Evolutionary conservation across 2,797 vertebrate species (phyloP).

Genomic region (Phoxinus dragarum): DNA sequence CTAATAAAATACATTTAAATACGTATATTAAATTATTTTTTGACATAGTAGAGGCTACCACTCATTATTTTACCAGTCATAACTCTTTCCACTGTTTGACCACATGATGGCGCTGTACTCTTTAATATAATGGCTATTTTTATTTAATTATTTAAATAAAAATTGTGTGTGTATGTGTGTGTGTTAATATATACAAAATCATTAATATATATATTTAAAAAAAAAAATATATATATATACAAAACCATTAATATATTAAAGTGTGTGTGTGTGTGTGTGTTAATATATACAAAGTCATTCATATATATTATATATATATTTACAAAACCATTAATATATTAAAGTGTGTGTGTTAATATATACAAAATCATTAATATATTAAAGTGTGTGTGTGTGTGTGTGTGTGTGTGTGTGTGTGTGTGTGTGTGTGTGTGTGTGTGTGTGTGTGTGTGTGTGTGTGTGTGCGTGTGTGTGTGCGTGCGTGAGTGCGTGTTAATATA

Average conservation of each 20-base stretch:
- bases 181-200: background rate
- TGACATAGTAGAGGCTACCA: background rate
- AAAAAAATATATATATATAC: too few relatives aligned
- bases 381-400: too few relatives aligned
- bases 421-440: background rate
- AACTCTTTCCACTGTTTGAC: background rate
- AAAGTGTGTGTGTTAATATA: too few relatives aligned
- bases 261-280: too few relatives aligned
- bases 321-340: too few relatives aligned
- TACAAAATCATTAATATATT: too few relatives aligned
- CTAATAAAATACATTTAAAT: background rate
- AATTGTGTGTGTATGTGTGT: background rate
- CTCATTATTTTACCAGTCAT: background rate
- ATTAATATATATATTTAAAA: too few relatives aligned
- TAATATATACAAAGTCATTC: too few relatives aligned
- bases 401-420: background rate
- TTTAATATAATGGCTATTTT: background rate
- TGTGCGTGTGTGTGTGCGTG: background rate
- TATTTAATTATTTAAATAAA: background rate
- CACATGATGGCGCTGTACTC: slow-evolving; percentile 50
- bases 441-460: background rate
- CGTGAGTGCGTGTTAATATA: background rate
- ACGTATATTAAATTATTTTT: background rate
- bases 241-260: too few relatives aligned
- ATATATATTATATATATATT: too few relatives aligned